phyloP scores from a whole-genome alignment of 2,797 vertebrate species.

The Percopsis omiscomaycus region DNA sequence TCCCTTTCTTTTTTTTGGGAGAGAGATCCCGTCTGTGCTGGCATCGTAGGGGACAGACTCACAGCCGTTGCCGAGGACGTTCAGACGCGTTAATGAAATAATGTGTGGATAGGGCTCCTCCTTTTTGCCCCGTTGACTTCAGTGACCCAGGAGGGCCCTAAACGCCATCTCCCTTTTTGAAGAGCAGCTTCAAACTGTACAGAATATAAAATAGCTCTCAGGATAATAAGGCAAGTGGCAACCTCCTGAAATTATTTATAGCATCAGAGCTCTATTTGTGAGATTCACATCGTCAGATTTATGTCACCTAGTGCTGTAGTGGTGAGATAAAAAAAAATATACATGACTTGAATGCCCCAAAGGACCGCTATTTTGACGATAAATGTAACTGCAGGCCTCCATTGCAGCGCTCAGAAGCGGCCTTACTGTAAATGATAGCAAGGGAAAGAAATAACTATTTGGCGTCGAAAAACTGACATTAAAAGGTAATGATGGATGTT shows the following conservation, averaged over 20 bases:
- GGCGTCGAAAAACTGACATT: not conserved
- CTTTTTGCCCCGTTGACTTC: conserved; percentile 62
- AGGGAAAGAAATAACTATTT: not conserved
- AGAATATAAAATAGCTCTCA: conserved; percentile 64
- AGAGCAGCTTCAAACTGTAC: conserved; percentile 53
- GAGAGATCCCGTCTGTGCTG: conserved; percentile 65
- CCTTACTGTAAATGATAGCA: conserved; percentile 4
- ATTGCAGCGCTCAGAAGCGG: conserved; percentile 20
- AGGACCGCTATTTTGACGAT: not conserved
- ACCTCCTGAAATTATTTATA: conserved; percentile 52
- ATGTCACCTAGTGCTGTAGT: not conserved
- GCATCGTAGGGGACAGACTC: conserved; percentile 72
- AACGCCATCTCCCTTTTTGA: conserved; percentile 65
- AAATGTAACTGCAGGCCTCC: conserved; percentile 11
- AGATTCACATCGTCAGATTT: conserved; percentile 19
- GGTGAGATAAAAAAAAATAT: conserved; percentile 2
- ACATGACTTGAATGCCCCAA: not conserved
- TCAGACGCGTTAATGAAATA: conserved; percentile 77
- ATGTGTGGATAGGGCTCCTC: conserved; percentile 67
- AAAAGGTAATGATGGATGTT: conserved; percentile 5
- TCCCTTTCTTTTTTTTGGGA: conserved; percentile 13
- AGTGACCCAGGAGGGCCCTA: conserved; percentile 64
- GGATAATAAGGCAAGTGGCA: conserved; percentile 53
- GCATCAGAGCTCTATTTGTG: conserved; percentile 40
- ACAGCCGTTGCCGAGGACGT: conserved; percentile 72